Evolutionary conservation across 2,888 invertebrate genomes (phyloP), one percentile per base, ranked within the genome.

Genomic region (Teleiodes luculella): DNA sequence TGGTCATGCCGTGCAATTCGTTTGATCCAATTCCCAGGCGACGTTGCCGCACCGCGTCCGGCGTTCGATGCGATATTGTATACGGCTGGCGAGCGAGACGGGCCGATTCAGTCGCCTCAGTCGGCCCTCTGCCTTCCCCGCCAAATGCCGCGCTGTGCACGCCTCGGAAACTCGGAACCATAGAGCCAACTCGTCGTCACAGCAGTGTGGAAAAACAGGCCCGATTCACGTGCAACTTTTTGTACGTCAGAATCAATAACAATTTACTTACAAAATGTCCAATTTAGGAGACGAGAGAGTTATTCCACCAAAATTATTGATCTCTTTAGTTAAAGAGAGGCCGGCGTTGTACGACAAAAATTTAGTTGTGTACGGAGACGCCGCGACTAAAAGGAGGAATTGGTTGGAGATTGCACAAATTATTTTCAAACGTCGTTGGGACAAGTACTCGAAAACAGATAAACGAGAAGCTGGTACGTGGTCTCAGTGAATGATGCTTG

Each of bases 61-160:
- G 24, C 24, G n/a, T 24, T 24, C 24, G 24, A 4, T 6, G 24
- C 24, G 24, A 24, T 24, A 24, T 24, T 5, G 1, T n/a, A 20
- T 28, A n/a, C 30, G 14, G 18, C 24, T n/a, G n/a, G 48, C 33
- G 35, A 35, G 10, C 18, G 10, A 11, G 31, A 46, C 31, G 46
- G 16, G n/a, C 35, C 48, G 48, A 48, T 20, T 48, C 37, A 46
- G 48, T 48, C 18, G 49, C n/a, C 37, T 48, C 37, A 46, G 48
- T 48, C 18, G 49, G 24, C 37, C 28, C 6, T 28, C 28, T 43
- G 43, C 43, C 6, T 24, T 24, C 43, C 24, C 28, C 43, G 28
- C 13, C 43, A 28, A 24, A 28, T 28, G 30, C 18, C n/a, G 13
- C 28, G 43, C 13, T n/a, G n/a, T n/a, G n/a, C n/a, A n/a, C n/a